Base-by-base conservation (phyloP, 2,113 vertebrate genomes). In the Chaetorhynchus papuensis region DNA sequence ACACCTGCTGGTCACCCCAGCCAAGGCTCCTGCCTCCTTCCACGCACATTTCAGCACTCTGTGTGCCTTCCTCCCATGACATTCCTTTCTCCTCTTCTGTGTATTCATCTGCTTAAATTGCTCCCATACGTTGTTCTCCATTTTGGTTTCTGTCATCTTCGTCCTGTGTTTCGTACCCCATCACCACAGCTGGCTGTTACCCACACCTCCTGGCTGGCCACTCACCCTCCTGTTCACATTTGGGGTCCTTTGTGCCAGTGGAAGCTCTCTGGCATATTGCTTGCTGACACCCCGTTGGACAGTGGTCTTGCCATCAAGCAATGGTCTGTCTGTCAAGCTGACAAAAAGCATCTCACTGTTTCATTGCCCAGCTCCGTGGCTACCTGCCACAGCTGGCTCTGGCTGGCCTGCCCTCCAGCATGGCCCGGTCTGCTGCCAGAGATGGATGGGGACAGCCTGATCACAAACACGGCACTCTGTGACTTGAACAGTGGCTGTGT, bases 161-260 rank as follows among this genome's bases (percentile, higher is more conserved):
- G 1, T 53, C 30, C 30, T 7, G 6, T 68, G 44, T 59, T 82
- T 41, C 21, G 15, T 3, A 64, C 31, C n/a, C 49, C 60, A 20
- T 30, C 69, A 68, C 47, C 65, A 21, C 81, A 53, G 74, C 54
- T 83, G 82, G 78, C 87, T 78, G 30, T 39, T 12, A 22, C 47
- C 56, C 74, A 6, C 10, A 42, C 44, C 65, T 75, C 44, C 65
- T 52, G 44, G 33, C 65, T 37, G 47, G 23, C 39, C 60, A 35
- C 33, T 28, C 44, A 13, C 21, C 35, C 71, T 71, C 15, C 71
- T 0, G 0, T 2, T 33, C 2, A 0, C 27, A 10, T 19, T 44
- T 33, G 31, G 49, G 7, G 11, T 26, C 11, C n/a, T 47, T 61
- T 47, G 61, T 71, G 53, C 31, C 69, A 64, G 44, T 12, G 13